Percentiles rank a stretch among this genome's conserved stretches.
Evolutionary conservation across 2,113 vertebrate genomes (phyloP).

Genomic region (Nycticebus coucang): DNA sequence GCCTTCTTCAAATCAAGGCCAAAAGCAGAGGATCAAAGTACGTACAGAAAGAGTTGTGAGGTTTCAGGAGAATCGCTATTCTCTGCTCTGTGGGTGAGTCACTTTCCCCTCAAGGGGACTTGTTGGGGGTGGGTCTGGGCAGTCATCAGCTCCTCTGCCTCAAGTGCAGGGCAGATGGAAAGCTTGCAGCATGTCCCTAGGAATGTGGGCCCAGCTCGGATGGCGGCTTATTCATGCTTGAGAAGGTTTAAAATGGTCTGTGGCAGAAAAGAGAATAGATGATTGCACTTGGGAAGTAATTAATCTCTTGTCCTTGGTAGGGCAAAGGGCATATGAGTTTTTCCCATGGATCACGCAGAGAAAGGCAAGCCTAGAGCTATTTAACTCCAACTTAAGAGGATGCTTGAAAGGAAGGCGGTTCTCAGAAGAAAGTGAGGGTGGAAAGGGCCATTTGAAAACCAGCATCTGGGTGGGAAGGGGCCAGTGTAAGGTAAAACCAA

Average conservation of each 20-base stretch:
- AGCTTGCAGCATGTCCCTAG: background rate
- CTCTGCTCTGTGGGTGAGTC: background rate
- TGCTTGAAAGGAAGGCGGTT: background rate
- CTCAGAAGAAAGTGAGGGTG: background rate
- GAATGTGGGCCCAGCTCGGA: slow-evolving; percentile 9
- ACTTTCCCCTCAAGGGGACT: slow-evolving; percentile 16
- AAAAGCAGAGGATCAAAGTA: background rate
- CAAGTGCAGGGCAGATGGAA: slow-evolving; percentile 25
- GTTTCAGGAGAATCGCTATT: slow-evolving; percentile 17
- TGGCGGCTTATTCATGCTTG: background rate
- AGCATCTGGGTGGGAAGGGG: background rate
- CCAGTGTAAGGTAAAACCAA: background rate
- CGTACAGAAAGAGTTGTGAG: background rate
- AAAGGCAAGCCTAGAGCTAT: background rate
- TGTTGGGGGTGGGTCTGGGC: background rate
- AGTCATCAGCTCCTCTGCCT: slow-evolving; percentile 19
- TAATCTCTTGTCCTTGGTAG: background rate
- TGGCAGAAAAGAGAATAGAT: background rate
- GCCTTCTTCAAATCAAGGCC: background rate
- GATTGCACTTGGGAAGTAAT: background rate
- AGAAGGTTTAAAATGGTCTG: slow-evolving; percentile 1
- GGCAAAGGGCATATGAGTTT: background rate
- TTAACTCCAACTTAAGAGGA: background rate
- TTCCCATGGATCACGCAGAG: background rate
- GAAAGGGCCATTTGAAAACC: background rate